These are phyloP conservation scores for Gobius niger DNA, from an alignment of 2,113 vertebrate species.

Conservation along the genomic window DNA sequence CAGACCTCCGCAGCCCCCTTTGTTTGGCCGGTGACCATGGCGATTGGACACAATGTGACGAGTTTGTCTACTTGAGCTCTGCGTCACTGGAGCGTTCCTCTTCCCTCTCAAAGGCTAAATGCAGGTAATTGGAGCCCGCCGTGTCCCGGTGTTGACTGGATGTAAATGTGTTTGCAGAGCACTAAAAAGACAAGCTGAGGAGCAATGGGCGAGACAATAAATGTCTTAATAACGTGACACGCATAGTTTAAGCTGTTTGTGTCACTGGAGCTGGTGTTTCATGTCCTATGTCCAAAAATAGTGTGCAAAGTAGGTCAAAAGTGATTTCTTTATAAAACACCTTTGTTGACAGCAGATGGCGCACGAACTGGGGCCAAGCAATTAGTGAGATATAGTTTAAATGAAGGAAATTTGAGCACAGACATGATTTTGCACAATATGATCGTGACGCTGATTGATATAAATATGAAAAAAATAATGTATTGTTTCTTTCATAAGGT, in stretches of 20 bases:
- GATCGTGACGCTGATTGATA: too few species aligned
- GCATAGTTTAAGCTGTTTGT: neutral
- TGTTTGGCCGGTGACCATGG: slow-evolving; percentile 55
- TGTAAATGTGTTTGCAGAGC: slow-evolving; percentile 61
- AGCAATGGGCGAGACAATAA: slow-evolving; percentile 1
- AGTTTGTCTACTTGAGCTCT: slow-evolving; percentile 17
- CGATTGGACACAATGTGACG: slow-evolving; percentile 50
- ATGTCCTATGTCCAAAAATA: too few species aligned
- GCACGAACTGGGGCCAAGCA: too few species aligned
- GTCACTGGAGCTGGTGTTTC: too few species aligned
- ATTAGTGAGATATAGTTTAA: too few species aligned
- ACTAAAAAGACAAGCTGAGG: slow-evolving; percentile 20
- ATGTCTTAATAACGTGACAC: neutral
- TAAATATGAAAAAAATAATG: too few species aligned
- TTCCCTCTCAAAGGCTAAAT: slow-evolving; percentile 41
- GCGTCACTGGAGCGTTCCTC: slow-evolving; percentile 43
- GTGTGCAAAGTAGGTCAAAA: too few species aligned
- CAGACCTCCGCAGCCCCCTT: slow-evolving; percentile 15
- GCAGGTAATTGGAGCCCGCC: slow-evolving; percentile 47
- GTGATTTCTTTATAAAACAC: too few species aligned
- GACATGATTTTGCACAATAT: too few species aligned
- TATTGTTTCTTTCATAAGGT: too few species aligned
- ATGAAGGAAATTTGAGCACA: too few species aligned
- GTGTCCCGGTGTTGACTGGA: slow-evolving; percentile 36
- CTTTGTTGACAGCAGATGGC: too few species aligned